Evolutionary conservation across 2,888 invertebrate genomes (phyloP), one percentile per base, ranked within the genome.

Genomic region (Camptogramma bilineatum): DNA sequence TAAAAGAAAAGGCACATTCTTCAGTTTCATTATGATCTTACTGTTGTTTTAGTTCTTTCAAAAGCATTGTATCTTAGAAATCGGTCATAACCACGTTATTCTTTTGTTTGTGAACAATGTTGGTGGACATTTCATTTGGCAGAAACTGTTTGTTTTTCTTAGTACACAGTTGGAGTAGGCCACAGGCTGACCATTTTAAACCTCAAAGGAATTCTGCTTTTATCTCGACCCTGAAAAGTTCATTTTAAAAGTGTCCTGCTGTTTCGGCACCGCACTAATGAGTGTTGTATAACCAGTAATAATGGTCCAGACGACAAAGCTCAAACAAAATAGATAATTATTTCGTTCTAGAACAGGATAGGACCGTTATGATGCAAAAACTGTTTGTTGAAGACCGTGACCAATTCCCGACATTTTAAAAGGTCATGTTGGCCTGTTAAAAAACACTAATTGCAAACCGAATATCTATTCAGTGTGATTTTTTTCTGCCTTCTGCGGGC

Each of bases 1-100:
- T 83, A 76, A 79, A 82, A 86, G 85, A 86, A 87, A 86, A 89
- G 84, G 81, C 74, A 81, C 81, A 84, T 88, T 87, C 86, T 80
- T 76, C 83, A 64, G 63, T 80, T 85, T 79, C 76, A 84, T 90
- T 83, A 82, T 59, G 48, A 55, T 52, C 51, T 64, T 64, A 66
- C 76, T 71, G 74, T 78, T 76, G 75, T 78, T 74, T 78, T 74
- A 75, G 64, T 58, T 60, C 66, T 67, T 67, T 52, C 60, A 47
- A 57, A 63, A 50, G 17, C 54, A 64, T 71, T 72, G 71, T 73
- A 42, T 56, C 67, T 64, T 61, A 57, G 42, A 61, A 68, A 55
- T 46, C 31, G 50, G 64, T 65, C 58, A 64, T 56, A 71, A 68
- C 68, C 59, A 63, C 57, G 57, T 62, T 69, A 62, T 59, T 13